phyloP scores from a whole-genome alignment of 2,113 vertebrate species.

The Crotalus horridus region DNA sequence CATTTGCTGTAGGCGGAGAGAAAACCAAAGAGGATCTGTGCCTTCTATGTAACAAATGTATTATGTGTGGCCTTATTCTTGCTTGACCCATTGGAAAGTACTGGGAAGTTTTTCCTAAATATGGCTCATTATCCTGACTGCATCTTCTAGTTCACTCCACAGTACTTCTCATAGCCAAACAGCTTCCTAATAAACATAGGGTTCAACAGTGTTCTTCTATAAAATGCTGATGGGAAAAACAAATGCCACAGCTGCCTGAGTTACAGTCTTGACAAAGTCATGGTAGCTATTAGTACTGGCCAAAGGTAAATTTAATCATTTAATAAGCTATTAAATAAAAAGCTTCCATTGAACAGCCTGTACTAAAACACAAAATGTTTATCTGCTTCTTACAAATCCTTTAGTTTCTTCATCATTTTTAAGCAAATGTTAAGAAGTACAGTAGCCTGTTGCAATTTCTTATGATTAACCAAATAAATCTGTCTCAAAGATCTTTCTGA shows the following conservation, averaged over 20 bases:
- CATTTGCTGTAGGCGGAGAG: neutral
- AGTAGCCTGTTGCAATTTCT: rapidly evolving
- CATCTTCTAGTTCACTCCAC: neutral
- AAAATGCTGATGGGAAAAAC: neutral
- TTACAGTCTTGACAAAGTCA: neutral
- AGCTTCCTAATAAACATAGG: neutral
- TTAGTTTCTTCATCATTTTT: neutral
- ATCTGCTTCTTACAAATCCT: neutral
- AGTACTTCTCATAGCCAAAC: no score
- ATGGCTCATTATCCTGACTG: neutral
- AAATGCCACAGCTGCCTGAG: rapidly evolving
- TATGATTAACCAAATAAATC: rapidly evolving
- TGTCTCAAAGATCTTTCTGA: neutral
- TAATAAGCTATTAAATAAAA: conserved; percentile 30
- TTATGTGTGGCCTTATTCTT: neutral
- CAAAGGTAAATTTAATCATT: conserved; percentile 39
- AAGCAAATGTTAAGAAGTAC: neutral
- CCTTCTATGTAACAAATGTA: neutral
- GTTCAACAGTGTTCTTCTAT: neutral
- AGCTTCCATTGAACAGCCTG: conserved; percentile 10
- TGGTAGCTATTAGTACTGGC: neutral
- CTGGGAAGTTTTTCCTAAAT: neutral
- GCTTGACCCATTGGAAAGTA: neutral
- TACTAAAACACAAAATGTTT: neutral
- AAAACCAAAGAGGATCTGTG: neutral